phyloP scores from a whole-genome alignment of 2,797 vertebrate genomes.

The Macropus fuliginosus region DNA sequence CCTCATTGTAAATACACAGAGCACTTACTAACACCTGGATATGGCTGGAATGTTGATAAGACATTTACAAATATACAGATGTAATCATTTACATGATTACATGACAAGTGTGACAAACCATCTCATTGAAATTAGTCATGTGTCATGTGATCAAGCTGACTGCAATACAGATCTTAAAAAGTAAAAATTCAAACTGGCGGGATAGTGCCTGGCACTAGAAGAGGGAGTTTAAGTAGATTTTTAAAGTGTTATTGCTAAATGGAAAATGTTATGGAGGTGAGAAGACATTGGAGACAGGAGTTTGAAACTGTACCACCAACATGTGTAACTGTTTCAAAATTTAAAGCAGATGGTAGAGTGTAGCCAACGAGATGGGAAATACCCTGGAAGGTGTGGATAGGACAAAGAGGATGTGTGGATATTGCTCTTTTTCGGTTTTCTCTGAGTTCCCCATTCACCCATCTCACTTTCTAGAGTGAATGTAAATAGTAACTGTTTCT shows the following conservation, averaged over 20 bases:
- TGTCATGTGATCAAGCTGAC: background rate
- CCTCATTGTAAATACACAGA: background rate
- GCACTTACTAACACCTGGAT: background rate
- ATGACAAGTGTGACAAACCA: background rate
- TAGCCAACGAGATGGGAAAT: background rate
- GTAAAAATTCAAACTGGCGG: background rate
- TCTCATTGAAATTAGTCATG: background rate
- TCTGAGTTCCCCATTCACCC: too few species aligned
- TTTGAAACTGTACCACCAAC: background rate
- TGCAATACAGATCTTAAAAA: background rate
- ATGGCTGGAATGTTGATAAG: background rate
- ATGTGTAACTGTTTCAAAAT: background rate
- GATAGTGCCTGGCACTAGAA: background rate
- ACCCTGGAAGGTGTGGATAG: background rate
- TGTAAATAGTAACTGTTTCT: too few species aligned
- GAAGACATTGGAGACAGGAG: background rate
- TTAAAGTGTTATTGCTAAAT: background rate
- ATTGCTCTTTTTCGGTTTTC: background rate
- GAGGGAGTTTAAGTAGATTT: background rate
- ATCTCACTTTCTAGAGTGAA: too few species aligned
- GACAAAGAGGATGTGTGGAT: background rate
- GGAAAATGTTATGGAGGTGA: background rate
- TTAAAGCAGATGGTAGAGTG: background rate
- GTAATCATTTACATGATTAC: background rate
- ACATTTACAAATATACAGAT: constrained; percentile 2